Conservation (phyloP, 2,113 vertebrate genomes). For the Cyanocitta stelleri region DNA sequence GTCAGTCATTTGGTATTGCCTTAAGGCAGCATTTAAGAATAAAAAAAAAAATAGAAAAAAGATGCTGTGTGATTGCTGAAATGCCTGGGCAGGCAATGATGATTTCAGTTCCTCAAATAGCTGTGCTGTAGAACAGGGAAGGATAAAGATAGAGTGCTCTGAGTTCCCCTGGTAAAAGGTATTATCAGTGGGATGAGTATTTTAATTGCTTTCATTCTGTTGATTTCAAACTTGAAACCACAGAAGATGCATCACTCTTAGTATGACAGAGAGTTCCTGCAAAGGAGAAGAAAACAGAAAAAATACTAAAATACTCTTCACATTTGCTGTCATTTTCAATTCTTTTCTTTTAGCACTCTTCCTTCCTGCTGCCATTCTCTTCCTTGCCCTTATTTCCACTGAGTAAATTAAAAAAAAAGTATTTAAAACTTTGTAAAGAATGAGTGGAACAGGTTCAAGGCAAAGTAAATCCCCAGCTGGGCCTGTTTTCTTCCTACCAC, state of each 20-base stretch:
- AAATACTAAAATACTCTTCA: background rate
- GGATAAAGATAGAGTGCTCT: constrained; percentile 35
- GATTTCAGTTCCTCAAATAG: constrained; percentile 44
- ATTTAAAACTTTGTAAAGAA: background rate
- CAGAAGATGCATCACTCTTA: background rate
- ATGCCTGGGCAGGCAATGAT: background rate
- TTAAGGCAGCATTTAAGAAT: constrained; percentile 21
- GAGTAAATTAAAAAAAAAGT: background rate
- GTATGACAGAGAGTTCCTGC: background rate
- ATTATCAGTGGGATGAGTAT: background rate
- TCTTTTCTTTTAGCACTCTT: background rate
- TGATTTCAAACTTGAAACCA: constrained; percentile 10
- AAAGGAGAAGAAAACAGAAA: background rate
- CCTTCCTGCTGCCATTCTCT: background rate
- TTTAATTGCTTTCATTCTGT: constrained; percentile 38
- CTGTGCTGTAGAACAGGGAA: background rate
- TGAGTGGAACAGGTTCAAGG: background rate
- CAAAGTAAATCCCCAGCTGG: background rate
- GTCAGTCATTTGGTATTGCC: constrained; percentile 3
- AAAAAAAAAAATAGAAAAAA: background rate
- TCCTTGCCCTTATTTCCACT: background rate
- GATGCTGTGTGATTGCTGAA: background rate
- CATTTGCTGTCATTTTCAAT: background rate
- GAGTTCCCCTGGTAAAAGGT: constrained; percentile 1
- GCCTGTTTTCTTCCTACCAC: background rate